phyloP scores from a whole-genome alignment of 35 echinoderm and acorn worm genomes.

The Ptychodera flava region DNA sequence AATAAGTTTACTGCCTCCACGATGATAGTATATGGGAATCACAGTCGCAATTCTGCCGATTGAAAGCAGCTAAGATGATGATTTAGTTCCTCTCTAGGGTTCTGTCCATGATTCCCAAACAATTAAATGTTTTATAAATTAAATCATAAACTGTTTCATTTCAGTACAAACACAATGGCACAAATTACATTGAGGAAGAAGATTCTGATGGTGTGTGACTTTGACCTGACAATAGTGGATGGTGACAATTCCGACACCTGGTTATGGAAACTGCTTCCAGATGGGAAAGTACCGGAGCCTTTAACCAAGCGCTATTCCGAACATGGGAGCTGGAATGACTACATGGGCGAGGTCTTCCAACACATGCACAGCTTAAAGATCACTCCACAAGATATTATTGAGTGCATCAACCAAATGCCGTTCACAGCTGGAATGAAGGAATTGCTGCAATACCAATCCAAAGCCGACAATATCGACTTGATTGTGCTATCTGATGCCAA shows the following conservation, averaged over 20 bases:
- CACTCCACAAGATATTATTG: conserved; percentile 16
- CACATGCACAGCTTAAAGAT: conserved; percentile 35
- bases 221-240: conserved; percentile 69
- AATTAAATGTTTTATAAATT: too few relatives aligned
- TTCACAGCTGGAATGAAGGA: conserved; percentile 50
- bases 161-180: background rate
- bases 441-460: conserved; percentile 45
- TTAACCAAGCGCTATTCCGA: conserved; percentile 26
- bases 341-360: conserved; percentile 64
- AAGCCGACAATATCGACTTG: conserved; percentile 23
- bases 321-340: conserved; percentile 57
- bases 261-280: conserved; percentile 31
- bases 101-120: too few relatives aligned
- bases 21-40: too few relatives aligned
- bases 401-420: conserved; percentile 29
- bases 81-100: too few relatives aligned
- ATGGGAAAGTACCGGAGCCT: conserved; percentile 36
- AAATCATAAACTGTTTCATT: too few relatives aligned
- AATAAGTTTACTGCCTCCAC: too few relatives aligned
- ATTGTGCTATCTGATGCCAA: conserved; percentile 65
- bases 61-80: too few relatives aligned
- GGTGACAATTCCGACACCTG: conserved; percentile 55
- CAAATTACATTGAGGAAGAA: background rate
- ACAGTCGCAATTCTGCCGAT: too few relatives aligned
- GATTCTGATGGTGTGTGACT: conserved; percentile 28